These are phyloP conservation scores for Heliconius melpomene DNA, from an alignment of 1,140 invertebrate genomes.

Conservation along the genomic window DNA sequence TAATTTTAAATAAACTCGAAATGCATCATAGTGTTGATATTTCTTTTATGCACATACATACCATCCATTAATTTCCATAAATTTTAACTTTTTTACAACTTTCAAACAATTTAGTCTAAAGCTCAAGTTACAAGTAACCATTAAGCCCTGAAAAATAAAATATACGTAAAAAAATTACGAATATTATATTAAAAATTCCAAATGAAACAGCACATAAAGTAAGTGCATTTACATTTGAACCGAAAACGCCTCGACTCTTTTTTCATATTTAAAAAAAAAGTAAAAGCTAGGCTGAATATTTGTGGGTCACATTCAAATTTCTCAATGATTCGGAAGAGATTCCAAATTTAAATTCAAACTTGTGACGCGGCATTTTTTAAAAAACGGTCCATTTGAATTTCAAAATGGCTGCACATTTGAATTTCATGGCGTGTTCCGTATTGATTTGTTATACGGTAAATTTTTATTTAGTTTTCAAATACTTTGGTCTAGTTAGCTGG, in stretches of 20 bases:
- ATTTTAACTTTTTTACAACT: neutral
- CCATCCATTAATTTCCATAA: neutral
- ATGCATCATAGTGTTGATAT: neutral
- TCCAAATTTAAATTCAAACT: constrained; percentile 66
- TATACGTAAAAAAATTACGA: neutral
- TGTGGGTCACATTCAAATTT: constrained; percentile 31
- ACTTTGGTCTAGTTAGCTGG: constrained; percentile 6
- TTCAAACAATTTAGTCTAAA: constrained; percentile 2
- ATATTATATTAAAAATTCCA: neutral
- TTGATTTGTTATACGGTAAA: constrained; percentile 17
- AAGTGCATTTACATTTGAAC: constrained; percentile 17
- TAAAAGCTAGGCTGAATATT: constrained; percentile 25
- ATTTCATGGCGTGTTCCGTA: constrained; percentile 23
- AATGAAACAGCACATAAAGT: constrained; percentile 14
- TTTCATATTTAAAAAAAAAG: constrained; percentile 18
- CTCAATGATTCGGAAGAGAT: constrained; percentile 46
- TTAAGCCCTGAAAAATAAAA: constrained; percentile 6
- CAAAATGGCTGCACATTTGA: constrained; percentile 46
- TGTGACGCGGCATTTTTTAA: constrained; percentile 48
- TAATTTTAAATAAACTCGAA: neutral
- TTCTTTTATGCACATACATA: neutral
- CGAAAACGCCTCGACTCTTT: constrained; percentile 12
- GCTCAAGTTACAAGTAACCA: constrained; percentile 1
- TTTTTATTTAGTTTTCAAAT: constrained; percentile 13
- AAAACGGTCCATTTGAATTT: constrained; percentile 53